phyloP scores from a whole-genome alignment of 2,888 invertebrate genomes.

The Agrochola litura region DNA sequence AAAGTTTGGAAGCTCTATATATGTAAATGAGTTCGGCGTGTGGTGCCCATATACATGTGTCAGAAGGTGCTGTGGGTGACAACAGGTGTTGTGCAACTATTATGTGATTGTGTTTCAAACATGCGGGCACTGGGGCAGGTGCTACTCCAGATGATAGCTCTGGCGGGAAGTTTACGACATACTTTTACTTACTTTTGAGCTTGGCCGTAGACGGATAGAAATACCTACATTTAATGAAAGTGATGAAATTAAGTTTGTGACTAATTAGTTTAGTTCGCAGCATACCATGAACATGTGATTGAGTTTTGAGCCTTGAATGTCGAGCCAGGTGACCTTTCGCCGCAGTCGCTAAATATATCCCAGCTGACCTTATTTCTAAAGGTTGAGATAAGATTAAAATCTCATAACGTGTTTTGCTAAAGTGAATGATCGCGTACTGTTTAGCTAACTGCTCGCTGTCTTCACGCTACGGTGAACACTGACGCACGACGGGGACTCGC shows the following conservation, averaged over 20 bases:
- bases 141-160: not conserved
- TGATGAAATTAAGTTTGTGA: not conserved
- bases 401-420: not conserved
- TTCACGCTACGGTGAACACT: not conserved
- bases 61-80: not conserved
- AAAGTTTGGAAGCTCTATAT: slow-evolving; percentile 6
- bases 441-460: not conserved
- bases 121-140: not conserved
- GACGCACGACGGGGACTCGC: not conserved
- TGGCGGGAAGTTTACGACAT: not conserved
- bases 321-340: not conserved
- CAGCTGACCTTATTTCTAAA: slow-evolving; percentile 6
- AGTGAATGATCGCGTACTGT: not conserved
- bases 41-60: not conserved
- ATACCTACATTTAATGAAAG: not conserved
- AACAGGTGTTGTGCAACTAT: not conserved
- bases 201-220: not conserved
- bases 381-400: not conserved
- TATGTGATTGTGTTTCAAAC: not conserved
- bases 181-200: not conserved
- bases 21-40: slow-evolving; percentile 6
- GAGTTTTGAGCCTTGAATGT: not conserved
- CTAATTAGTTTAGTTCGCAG: not conserved
- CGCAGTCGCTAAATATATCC: slow-evolving; percentile 4
- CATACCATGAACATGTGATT: not conserved